Base-by-base conservation (phyloP, 2,797 vertebrate species). In the Hoplostethus atlanticus region DNA sequence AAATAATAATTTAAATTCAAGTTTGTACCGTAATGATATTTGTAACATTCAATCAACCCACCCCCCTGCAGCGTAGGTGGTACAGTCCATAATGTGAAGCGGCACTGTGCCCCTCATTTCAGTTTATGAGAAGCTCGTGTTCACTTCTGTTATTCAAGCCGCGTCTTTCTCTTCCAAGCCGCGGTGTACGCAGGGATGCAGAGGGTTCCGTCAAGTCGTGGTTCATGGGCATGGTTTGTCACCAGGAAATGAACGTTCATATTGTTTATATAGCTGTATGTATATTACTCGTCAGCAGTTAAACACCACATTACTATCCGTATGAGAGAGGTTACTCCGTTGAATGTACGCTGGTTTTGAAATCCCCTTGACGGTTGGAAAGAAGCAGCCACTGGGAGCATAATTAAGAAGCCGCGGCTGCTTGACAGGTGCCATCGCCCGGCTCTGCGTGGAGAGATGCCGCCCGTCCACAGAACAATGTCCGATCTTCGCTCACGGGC, bases 391-490 rank as follows among this genome's bases (percentile, higher is more conserved):
- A 73, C 76, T 75, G 69, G 66, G 70, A 50, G 86, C 73, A 34
- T 13, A 79, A 68, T 78, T 54, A 58, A 74, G 60, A 16, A 84
- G 84, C 83, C 61, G 77, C 85, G 63, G 77, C 88, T 83, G 90
- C 65, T 75, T 91, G 92, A 92, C 93, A 95, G 94, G 92, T 94
- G 93, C 89, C 74, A 70, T 88, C 73, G 57, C 84, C 71, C 81
- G 82, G 85, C 84, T 83, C 67, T 58, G 83, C 59, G 68, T 31
- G 73, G 69, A 69, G 92, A 85, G 91, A 96, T 98, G 97, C 95
- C 96, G 67, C 94, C 96, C 42, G 96, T 98, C 77, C 96, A 96
- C 90, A 97, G 96, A 83, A 97, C 96, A 0, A 94, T 98, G 94
- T 96, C 97, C 1, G 97, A 98, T 91, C 94, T 98, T 78, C 97